phyloP scores from a whole-genome alignment of 2,113 vertebrate genomes.

The Coracopsis vasa region DNA sequence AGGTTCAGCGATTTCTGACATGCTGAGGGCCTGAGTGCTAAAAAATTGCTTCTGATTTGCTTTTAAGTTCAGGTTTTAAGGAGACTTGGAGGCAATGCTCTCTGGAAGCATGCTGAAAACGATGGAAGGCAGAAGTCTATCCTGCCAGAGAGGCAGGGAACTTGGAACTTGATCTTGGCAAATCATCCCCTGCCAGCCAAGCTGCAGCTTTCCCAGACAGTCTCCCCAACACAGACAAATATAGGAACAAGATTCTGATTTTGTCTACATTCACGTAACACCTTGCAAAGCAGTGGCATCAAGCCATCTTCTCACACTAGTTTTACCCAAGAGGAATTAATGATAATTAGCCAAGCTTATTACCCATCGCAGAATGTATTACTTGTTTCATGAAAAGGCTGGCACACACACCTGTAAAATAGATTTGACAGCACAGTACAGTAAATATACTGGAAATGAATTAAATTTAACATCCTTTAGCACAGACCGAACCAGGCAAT shows the following conservation, averaged over 20 bases:
- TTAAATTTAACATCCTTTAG: conserved; percentile 16
- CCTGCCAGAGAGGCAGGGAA: conserved; percentile 15
- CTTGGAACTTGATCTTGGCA: conserved; percentile 57
- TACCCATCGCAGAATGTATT: background rate
- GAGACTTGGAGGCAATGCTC: background rate
- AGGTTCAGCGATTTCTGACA: conserved; percentile 14
- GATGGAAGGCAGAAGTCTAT: background rate
- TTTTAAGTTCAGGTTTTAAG: background rate
- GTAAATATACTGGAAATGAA: conserved; percentile 23
- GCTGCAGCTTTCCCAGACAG: conserved; percentile 31
- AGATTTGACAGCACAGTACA: background rate
- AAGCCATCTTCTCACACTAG: conserved; percentile 24
- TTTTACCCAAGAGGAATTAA: conserved; percentile 33
- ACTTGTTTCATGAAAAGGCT: conserved; percentile 22
- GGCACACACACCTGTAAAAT: conserved; percentile 9
- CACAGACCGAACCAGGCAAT: background rate
- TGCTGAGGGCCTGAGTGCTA: background rate
- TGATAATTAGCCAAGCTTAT: conserved; percentile 27
- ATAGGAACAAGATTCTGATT: conserved; percentile 34
- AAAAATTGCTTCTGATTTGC: conserved; percentile 29
- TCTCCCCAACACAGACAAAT: conserved; percentile 27
- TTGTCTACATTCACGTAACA: conserved; percentile 24
- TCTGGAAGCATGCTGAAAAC: background rate
- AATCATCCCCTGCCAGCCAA: conserved; percentile 13
- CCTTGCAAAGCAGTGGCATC: conserved; percentile 32